A percentile compares a stretch with the other conserved stretches of the same genome.
These are phyloP conservation scores for Clarias fuscus DNA, from an alignment of 2,797 vertebrate species.

Conservation along the genomic window DNA sequence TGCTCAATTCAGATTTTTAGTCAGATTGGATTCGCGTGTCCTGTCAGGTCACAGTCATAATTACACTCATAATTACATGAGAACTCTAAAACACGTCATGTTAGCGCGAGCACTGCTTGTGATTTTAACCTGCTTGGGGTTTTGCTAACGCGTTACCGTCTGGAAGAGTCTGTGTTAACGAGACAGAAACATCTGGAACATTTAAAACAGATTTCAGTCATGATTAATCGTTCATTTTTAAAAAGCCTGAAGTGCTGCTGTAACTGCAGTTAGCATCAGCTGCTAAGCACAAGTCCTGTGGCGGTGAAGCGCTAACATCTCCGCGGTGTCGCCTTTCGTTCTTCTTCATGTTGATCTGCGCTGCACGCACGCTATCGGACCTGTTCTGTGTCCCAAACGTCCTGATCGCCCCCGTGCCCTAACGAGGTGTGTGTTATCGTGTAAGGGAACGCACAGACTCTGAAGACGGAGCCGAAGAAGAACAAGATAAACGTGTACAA, in stretches of 20 bases:
- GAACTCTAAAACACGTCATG: too few relatives aligned
- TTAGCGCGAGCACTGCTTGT: too few relatives aligned
- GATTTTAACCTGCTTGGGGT: too few relatives aligned
- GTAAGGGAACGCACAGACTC: slow-evolving; percentile 89
- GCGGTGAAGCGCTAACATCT: background rate
- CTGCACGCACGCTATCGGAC: background rate
- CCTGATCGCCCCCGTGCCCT: background rate
- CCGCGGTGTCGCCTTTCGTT: background rate
- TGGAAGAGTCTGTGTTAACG: background rate
- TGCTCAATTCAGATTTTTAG: too few relatives aligned
- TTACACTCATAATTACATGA: too few relatives aligned
- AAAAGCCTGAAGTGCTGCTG: background rate
- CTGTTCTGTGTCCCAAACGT: background rate
- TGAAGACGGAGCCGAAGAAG: slow-evolving; percentile 88
- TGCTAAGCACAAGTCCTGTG: background rate
- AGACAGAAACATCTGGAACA: background rate
- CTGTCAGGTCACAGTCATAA: too few relatives aligned
- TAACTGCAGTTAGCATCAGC: background rate
- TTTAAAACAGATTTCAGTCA: background rate
- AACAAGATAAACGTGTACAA: slow-evolving; percentile 92
- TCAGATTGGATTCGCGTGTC: too few relatives aligned
- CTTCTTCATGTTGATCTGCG: background rate
- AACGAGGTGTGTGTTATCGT: background rate
- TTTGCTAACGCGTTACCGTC: background rate
- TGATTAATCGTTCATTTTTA: background rate